Conservation (phyloP, 2,888 invertebrate species). For the Arge pagana region DNA sequence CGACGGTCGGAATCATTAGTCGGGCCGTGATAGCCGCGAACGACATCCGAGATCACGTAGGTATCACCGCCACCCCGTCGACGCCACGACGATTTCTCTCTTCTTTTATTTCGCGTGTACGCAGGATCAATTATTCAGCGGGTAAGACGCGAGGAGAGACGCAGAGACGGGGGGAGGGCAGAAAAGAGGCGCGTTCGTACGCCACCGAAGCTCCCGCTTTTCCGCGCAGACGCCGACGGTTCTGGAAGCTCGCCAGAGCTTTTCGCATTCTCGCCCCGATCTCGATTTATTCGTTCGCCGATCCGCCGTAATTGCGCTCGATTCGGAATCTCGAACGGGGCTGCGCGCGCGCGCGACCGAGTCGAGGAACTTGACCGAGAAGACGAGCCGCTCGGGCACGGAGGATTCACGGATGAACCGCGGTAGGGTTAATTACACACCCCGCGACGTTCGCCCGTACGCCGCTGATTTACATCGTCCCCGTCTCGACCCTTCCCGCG, state of each 20-base stretch:
- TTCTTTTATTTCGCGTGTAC: constrained; percentile 17
- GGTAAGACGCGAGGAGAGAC: too few relatives aligned
- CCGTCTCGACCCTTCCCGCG: too few relatives aligned
- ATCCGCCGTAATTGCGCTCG: not conserved
- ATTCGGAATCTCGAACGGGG: not conserved
- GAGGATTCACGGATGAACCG: too few relatives aligned
- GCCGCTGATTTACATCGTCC: too few relatives aligned
- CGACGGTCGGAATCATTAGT: constrained; percentile 15
- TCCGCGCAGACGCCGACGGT: not conserved
- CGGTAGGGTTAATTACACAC: too few relatives aligned
- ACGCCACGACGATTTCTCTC: constrained; percentile 1
- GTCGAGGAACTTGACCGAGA: too few relatives aligned
- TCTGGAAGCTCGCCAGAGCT: constrained; percentile 1
- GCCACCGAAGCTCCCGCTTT: constrained; percentile 16
- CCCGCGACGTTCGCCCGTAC: too few relatives aligned
- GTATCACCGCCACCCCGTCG: not conserved
- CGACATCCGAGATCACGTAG: not conserved
- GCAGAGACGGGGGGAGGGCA: too few relatives aligned
- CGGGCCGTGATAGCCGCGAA: not conserved
- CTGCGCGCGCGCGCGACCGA: not conserved
- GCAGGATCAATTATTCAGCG: constrained; percentile 14
- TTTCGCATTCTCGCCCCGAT: constrained; percentile 5
- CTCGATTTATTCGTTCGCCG: constrained; percentile 1
- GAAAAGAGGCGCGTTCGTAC: constrained; percentile 8
- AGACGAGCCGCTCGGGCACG: too few relatives aligned